phyloP scores from a whole-genome alignment of 2,888 invertebrate species.

The Sisyra terminalis region DNA sequence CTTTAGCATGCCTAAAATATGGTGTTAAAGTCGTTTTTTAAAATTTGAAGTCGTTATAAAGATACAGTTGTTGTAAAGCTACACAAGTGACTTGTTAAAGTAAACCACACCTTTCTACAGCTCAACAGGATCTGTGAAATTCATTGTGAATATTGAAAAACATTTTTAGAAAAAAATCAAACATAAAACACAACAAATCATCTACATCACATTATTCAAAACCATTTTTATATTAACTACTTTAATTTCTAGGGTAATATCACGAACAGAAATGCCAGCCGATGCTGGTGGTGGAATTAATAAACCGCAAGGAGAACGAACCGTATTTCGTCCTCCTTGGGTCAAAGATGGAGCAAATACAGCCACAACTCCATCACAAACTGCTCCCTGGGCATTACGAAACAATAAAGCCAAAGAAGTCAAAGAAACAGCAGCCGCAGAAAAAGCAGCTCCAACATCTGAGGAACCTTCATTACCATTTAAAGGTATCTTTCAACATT shows the following conservation, averaged over 20 bases:
- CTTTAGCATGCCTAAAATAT: too few species aligned
- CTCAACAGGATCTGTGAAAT: too few species aligned
- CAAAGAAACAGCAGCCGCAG: conserved; percentile 13
- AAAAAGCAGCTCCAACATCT: conserved; percentile 21
- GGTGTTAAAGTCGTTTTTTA: too few species aligned
- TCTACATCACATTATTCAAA: too few species aligned
- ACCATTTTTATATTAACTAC: too few species aligned
- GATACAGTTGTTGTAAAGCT: too few species aligned
- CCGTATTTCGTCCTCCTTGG: conserved; percentile 59
- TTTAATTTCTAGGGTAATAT: conserved; percentile 16
- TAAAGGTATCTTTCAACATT: conserved; percentile 6
- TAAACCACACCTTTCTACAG: too few species aligned
- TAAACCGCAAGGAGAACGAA: conserved; percentile 32
- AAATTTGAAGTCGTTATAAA: too few species aligned
- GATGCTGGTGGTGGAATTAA: conserved; percentile 36
- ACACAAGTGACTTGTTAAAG: too few species aligned
- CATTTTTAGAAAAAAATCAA: too few species aligned
- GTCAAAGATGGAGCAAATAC: conserved; percentile 49
- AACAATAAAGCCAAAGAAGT: conserved; percentile 20
- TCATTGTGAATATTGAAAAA: too few species aligned
- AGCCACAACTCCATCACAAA: conserved; percentile 33
- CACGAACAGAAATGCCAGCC: conserved; percentile 31
- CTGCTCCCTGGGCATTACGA: conserved; percentile 45
- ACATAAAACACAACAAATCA: too few species aligned
- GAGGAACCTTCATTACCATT: conserved; percentile 17